phyloP scores from a whole-genome alignment of 2,888 invertebrate species.

The Synanthedon formicaeformis region DNA sequence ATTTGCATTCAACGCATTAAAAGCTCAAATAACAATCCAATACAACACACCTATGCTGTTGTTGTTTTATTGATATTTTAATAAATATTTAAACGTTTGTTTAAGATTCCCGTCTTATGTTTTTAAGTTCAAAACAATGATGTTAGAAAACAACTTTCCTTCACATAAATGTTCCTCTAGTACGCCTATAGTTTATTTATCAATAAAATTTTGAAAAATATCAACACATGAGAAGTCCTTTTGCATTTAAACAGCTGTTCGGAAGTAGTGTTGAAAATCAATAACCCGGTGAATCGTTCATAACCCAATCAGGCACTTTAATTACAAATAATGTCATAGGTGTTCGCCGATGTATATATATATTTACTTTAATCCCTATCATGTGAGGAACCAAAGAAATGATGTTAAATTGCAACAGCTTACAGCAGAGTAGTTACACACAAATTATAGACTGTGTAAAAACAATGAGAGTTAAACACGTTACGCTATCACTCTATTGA shows the following conservation, averaged over 20 bases:
- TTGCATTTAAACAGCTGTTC: conserved; percentile 49
- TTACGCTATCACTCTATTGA: too few species aligned
- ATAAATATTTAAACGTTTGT: neutral
- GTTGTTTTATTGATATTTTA: neutral
- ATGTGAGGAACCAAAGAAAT: too few species aligned
- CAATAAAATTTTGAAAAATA: neutral
- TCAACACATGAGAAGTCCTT: neutral
- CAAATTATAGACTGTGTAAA: too few species aligned
- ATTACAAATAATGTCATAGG: neutral
- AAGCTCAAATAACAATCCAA: too few species aligned
- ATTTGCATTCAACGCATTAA: conserved; percentile 9
- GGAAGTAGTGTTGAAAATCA: conserved; percentile 46
- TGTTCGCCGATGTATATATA: too few species aligned
- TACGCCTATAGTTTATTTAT: too few species aligned
- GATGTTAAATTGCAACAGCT: too few species aligned
- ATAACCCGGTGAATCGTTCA: conserved; percentile 22
- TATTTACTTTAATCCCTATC: too few species aligned
- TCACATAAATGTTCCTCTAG: neutral
- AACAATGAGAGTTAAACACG: too few species aligned
- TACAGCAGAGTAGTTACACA: too few species aligned
- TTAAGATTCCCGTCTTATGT: neutral
- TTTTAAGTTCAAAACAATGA: neutral
- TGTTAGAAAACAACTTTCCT: neutral
- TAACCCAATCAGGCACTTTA: too few species aligned
- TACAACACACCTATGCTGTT: neutral